These are phyloP conservation scores for Cryptotermes secundus DNA, from an alignment of 1,140 invertebrate species.

Conservation along the genomic window DNA sequence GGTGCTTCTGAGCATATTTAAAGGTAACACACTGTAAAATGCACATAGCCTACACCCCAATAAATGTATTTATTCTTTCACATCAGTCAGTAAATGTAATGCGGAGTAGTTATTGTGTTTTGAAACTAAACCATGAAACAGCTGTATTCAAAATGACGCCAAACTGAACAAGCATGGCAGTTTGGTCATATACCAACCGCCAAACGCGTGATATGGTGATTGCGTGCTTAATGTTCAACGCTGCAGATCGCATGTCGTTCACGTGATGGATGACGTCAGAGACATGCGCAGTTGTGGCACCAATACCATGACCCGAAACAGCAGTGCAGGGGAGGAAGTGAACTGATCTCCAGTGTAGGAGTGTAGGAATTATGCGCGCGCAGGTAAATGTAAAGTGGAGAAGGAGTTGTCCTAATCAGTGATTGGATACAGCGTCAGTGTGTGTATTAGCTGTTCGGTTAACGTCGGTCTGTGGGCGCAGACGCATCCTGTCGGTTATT, in stretches of 20 bases:
- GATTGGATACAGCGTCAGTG: neutral
- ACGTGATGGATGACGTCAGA: conserved; percentile 1
- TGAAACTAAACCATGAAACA: no score
- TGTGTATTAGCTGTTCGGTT: neutral
- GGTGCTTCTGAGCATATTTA: neutral
- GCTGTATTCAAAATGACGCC: no score
- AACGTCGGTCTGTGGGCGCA: neutral
- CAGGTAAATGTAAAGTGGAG: neutral
- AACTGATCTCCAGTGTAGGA: neutral
- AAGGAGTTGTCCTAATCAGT: neutral
- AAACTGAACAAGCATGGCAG: no score
- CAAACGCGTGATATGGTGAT: no score
- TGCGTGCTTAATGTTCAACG: neutral
- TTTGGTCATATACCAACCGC: no score
- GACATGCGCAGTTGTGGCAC: neutral
- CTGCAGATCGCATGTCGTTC: neutral
- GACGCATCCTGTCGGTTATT: neutral
- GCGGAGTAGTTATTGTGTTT: no score
- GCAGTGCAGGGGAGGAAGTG: neutral
- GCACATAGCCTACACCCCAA: no score
- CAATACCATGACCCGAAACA: neutral
- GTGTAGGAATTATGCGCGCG: neutral
- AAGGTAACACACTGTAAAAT: no score
- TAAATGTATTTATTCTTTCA: no score
- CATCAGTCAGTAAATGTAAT: no score